Evolutionary conservation across 2,888 invertebrate genomes (phyloP), one percentile per base, ranked within the genome.

Genomic region (Carpatolechia fugitivella): DNA sequence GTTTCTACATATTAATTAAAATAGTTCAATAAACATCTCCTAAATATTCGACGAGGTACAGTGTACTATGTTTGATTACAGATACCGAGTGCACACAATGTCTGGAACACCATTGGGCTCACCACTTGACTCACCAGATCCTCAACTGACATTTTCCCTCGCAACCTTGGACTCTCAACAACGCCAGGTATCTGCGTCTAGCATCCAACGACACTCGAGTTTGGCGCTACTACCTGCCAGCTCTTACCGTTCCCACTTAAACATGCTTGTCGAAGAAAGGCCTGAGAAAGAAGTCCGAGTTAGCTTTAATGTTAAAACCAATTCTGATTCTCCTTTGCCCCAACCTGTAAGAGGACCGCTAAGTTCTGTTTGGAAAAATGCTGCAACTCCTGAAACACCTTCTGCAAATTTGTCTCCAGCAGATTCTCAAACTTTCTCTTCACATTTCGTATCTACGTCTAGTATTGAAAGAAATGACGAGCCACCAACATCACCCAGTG

Each of bases 61-160:
- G 30, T 47, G 18, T 11, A 13, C 2, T 20, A 33, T 11, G 11
- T 18, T n/a, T 51, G 31, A 33, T 91, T 92, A 64, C 91, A 96
- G 96, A 91, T 95, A 95, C 83, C 93, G 95, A 72, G 94, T 96
- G 56, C 96, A 96, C 84, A 94, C 95, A 65, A 95, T 95, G 76
- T 91, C 94, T 64, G 96, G 95, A 50, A 95, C 95, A 52, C 94
- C 95, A 4, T 91, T 95, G 57, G 95, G 95, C 63, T 96, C 95
- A 60, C 96, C 96, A n/a, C 86, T 96, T 76, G 96, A 96, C 80
- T 95, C 95, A 11, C 95, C 95, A 18, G 95, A 95, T 68, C 94
- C 92, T 48, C 93, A 91, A 66, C 80, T 93, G 62, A 93, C 93
- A 59, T 93, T 93, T 74, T 93, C 93, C 55, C 91, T 93, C 61